Conservation (phyloP, 2,888 invertebrate genomes). For the Drosophila falleni region DNA sequence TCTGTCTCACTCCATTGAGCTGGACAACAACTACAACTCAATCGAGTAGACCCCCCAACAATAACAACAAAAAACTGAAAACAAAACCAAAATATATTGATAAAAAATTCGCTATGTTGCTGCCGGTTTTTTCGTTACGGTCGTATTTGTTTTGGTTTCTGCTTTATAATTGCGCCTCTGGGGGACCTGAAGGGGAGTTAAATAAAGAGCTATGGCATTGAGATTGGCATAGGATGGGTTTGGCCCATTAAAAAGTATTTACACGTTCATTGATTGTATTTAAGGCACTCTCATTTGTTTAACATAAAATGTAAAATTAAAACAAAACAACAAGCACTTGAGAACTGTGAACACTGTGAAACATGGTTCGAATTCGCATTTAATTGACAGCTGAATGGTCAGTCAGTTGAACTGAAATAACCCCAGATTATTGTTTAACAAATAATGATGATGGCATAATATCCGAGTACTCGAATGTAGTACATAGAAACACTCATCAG, state of each 20-base stretch:
- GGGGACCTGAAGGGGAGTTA: conserved; percentile 11
- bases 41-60: conserved; percentile 28
- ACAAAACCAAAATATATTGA: conserved; percentile 48
- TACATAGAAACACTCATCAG: conserved; percentile 6
- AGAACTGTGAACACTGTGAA: conserved; percentile 28
- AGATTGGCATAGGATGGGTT: conserved; percentile 49
- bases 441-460: conserved; percentile 35
- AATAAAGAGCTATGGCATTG: conserved; percentile 23
- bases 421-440: conserved; percentile 33
- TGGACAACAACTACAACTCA: conserved; percentile 35
- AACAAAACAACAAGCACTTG: conserved; percentile 16
- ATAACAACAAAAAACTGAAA: conserved; percentile 1
- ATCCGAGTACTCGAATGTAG: background rate
- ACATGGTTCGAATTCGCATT: conserved; percentile 38
- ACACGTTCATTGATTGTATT: conserved; percentile 72
- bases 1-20: conserved; percentile 42
- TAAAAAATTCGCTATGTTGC: conserved; percentile 62
- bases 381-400: conserved; percentile 66
- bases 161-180: conserved; percentile 34
- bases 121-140: conserved; percentile 55
- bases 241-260: conserved; percentile 73
- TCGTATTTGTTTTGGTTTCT: conserved; percentile 59
- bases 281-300: conserved; percentile 47
- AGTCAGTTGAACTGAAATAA: conserved; percentile 57
- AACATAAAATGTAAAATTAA: conserved; percentile 24